A percentile compares a stretch with the other conserved stretches of the same genome.
These are phyloP conservation scores for Hofmannophila pseudospretella DNA, from an alignment of 2,888 invertebrate species.

Conservation along the genomic window DNA sequence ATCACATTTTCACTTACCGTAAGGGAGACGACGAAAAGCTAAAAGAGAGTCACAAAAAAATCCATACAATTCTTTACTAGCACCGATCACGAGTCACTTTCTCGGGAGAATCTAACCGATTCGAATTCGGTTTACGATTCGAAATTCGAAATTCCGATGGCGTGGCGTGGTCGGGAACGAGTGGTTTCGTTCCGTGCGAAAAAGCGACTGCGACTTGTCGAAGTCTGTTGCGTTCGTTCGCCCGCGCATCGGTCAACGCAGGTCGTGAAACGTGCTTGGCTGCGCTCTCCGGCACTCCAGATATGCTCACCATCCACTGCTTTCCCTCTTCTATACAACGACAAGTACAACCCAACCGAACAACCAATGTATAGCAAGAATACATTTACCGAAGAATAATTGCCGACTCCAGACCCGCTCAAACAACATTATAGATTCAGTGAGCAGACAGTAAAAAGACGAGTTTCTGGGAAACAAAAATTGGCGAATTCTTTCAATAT, in stretches of 20 bases:
- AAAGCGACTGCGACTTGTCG: constrained; percentile 52
- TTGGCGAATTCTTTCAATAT: constrained; percentile 10
- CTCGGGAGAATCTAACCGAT: constrained; percentile 18
- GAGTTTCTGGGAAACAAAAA: constrained; percentile 20
- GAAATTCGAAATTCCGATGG: constrained; percentile 15
- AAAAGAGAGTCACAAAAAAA: constrained; percentile 29
- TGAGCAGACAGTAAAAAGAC: constrained; percentile 15
- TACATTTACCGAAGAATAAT: not conserved
- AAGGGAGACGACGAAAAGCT: constrained; percentile 36
- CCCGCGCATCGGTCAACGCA: constrained; percentile 43
- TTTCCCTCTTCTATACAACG: constrained; percentile 4
- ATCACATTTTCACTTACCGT: constrained; percentile 47
- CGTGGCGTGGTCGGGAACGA: constrained; percentile 28
- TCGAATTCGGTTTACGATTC: constrained; percentile 25
- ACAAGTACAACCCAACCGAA: not conserved
- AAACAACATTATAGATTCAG: constrained; percentile 5
- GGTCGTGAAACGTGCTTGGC: not conserved
- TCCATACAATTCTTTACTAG: constrained; percentile 37
- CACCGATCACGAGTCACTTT: constrained; percentile 58
- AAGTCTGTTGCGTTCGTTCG: constrained; percentile 44
- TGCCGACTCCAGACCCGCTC: not conserved
- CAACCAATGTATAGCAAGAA: constrained; percentile 6
- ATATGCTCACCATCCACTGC: constrained; percentile 21
- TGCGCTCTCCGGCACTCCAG: constrained; percentile 12
- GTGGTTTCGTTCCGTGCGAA: constrained; percentile 50